Conservation (phyloP, 64 coral and sea anemone species). For the Porites australiensis region DNA sequence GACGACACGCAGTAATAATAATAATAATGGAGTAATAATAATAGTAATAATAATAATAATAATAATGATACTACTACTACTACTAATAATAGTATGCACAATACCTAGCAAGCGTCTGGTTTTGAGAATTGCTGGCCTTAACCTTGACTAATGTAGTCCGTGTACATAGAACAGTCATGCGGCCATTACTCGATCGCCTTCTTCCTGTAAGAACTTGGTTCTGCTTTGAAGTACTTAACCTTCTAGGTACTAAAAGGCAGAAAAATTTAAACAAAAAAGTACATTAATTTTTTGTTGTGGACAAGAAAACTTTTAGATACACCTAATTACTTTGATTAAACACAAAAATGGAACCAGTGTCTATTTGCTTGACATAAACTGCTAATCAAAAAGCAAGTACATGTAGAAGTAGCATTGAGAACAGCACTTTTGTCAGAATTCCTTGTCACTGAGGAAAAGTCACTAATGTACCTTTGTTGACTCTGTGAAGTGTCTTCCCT, state of each 20-base stretch:
- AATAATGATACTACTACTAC: too few species aligned
- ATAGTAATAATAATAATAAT: too few species aligned
- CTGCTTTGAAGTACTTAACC: constrained; percentile 19
- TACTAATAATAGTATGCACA: not conserved
- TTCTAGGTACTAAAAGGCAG: not conserved
- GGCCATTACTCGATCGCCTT: constrained; percentile 58
- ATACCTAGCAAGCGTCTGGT: constrained; percentile 32
- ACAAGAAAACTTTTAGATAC: too few species aligned
- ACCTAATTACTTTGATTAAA: too few species aligned
- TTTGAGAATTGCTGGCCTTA: constrained; percentile 28
- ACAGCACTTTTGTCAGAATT: too few species aligned
- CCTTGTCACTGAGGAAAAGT: too few species aligned
- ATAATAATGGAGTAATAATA: too few species aligned
- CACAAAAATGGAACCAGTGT: too few species aligned
- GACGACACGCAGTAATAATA: too few species aligned
- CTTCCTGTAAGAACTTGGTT: constrained; percentile 24
- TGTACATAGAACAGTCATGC: constrained; percentile 4
- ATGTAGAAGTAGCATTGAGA: too few species aligned
- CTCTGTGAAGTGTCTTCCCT: constrained; percentile 77
- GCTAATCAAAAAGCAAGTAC: too few species aligned
- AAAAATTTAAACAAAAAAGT: not conserved
- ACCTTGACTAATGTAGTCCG: constrained; percentile 16
- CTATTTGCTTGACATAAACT: too few species aligned
- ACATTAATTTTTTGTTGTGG: not conserved
- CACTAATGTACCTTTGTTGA: constrained; percentile 40